Conservation (phyloP, 2,888 invertebrate species). For the Brachyopa scutellaris region DNA sequence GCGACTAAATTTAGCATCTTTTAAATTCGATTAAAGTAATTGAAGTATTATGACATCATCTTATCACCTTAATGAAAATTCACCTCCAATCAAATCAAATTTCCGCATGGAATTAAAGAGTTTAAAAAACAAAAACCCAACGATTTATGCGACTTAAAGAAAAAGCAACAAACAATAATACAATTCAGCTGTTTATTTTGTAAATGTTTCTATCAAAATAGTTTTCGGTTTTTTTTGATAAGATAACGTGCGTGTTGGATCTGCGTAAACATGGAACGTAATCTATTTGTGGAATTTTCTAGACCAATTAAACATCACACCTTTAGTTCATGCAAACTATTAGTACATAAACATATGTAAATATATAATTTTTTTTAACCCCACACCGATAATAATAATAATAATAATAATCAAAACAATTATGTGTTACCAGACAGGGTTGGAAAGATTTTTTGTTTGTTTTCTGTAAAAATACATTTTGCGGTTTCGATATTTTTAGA, state of each 20-base stretch:
- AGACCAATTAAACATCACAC: constrained; percentile 4
- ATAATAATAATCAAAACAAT: neutral
- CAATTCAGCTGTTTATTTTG: no score
- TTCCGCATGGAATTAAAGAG: neutral
- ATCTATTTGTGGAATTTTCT: constrained; percentile 17
- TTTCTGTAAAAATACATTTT: no score
- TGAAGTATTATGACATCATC: constrained; percentile 17
- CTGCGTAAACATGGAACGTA: constrained; percentile 14
- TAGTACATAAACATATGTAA: no score
- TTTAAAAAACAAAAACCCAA: neutral
- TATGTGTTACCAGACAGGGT: no score
- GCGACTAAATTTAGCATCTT: neutral
- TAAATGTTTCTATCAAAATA: neutral
- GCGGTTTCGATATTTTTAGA: constrained; percentile 36
- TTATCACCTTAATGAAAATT: no score
- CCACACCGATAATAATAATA: neutral
- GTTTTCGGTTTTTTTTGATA: constrained; percentile 1
- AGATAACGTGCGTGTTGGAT: neutral
- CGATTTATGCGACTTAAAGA: no score
- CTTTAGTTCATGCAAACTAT: neutral
- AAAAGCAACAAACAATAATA: no score
- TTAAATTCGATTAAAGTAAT: neutral
- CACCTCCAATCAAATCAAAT: no score
- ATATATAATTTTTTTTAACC: no score
- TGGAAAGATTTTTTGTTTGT: no score